Evolutionary conservation across 2,113 vertebrate species (phyloP).

Genomic region (Paradoxurus hermaphroditus): DNA sequence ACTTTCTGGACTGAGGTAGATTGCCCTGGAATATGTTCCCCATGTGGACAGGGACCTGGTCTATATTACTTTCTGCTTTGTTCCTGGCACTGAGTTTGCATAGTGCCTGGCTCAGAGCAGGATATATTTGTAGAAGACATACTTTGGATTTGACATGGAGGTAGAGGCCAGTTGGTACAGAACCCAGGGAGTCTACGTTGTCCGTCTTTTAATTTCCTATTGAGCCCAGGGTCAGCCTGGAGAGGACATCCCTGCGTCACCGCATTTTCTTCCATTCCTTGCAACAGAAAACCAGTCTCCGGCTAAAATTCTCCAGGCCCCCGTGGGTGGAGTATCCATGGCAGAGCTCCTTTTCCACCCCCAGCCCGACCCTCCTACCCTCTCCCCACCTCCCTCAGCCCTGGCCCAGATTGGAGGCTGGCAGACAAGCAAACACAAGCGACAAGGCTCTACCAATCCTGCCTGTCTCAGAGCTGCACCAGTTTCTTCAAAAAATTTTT

Average conservation of each 20-base stretch:
- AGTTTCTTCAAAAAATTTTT: neutral
- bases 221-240: neutral
- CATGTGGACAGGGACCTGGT: neutral
- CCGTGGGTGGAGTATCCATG: neutral
- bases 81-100: neutral
- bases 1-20: too few species aligned
- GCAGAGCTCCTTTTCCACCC: neutral
- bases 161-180: fast-evolving
- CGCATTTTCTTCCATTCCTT: neutral
- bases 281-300: neutral
- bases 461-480: fast-evolving
- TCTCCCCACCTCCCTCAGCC: neutral
- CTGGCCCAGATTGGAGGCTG: neutral
- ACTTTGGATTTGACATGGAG: neutral
- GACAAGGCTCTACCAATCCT: neutral
- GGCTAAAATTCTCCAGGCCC: neutral
- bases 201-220: neutral
- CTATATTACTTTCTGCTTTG: neutral
- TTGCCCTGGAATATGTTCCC: fast-evolving
- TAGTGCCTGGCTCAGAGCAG: neutral
- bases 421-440: neutral
- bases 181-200: neutral
- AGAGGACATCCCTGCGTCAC: neutral
- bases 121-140: neutral
- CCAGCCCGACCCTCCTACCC: neutral